Percentiles rank a stretch among this genome's conserved stretches.
These are phyloP conservation scores for Nixonia krombeini DNA, from an alignment of 1,140 invertebrate genomes.

Conservation along the genomic window DNA sequence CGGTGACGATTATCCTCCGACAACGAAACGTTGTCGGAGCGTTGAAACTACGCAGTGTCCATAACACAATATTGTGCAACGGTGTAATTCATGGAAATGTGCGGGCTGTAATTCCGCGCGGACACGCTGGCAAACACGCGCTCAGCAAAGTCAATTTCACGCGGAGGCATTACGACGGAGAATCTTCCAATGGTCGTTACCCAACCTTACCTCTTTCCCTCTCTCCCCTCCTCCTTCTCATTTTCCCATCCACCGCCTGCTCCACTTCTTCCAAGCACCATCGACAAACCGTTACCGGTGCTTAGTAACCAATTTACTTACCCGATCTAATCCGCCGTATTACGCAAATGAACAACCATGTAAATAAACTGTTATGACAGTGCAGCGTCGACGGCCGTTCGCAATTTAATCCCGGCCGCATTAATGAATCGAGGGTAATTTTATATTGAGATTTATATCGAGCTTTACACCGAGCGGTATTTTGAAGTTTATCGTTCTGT, in stretches of 20 bases:
- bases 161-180: not conserved
- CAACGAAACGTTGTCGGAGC: no score
- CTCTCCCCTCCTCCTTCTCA: not conserved
- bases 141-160: not conserved
- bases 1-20: no score
- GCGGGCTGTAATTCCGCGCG: not conserved
- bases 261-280: not conserved
- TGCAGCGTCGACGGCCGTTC: not conserved
- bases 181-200: slow-evolving; percentile 32
- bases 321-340: not conserved
- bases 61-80: no score
- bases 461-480: no score
- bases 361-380: not conserved
- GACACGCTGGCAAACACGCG: not conserved
- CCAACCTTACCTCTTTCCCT: slow-evolving; percentile 12
- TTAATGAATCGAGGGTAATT: no score
- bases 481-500: no score
- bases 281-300: slow-evolving; percentile 38
- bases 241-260: not conserved
- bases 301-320: slow-evolving; percentile 50
- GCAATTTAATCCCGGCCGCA: not conserved
- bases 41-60: no score
- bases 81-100: no score
- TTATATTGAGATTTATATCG: no score
- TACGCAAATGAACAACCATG: not conserved